Evolutionary conservation across 2,113 vertebrate genomes (phyloP).

Genomic region (Sorex araneus): DNA sequence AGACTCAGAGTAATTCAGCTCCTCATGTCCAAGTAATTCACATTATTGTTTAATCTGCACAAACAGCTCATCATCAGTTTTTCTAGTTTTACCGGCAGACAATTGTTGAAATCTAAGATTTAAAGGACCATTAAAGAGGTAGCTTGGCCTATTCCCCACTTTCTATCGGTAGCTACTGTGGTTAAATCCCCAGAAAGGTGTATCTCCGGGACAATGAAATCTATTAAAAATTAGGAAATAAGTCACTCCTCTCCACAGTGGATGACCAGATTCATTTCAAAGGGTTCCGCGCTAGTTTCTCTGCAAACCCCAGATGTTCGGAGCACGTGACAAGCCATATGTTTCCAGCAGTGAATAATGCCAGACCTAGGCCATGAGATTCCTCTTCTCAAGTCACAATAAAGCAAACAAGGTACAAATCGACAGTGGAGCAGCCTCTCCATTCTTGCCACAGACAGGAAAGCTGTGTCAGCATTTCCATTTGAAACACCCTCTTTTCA

Average conservation of each 20-base stretch:
- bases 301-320: conserved; percentile 87
- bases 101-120: conserved; percentile 89
- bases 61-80: conserved; percentile 86
- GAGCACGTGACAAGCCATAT: conserved; percentile 86
- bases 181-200: conserved; percentile 66
- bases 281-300: conserved; percentile 75
- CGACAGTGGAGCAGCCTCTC: conserved; percentile 63
- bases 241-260: conserved; percentile 81
- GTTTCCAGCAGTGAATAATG: conserved; percentile 87
- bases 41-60: conserved; percentile 81
- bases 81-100: conserved; percentile 89
- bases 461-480: conserved; percentile 86
- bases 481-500: conserved; percentile 78
- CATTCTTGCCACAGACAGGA: conserved; percentile 75
- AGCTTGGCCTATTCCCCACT: conserved; percentile 67
- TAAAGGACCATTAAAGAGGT: conserved; percentile 88
- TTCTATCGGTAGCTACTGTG: conserved; percentile 28
- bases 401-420: conserved; percentile 88
- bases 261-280: conserved; percentile 84
- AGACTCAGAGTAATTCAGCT: conserved; percentile 76
- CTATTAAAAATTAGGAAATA: conserved; percentile 86
- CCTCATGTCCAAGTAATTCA: conserved; percentile 81
- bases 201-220: conserved; percentile 85
- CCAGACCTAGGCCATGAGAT: conserved; percentile 86
- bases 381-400: conserved; percentile 88